Conservation (phyloP, 1,140 invertebrate species). For the Bombus soroeensis region DNA sequence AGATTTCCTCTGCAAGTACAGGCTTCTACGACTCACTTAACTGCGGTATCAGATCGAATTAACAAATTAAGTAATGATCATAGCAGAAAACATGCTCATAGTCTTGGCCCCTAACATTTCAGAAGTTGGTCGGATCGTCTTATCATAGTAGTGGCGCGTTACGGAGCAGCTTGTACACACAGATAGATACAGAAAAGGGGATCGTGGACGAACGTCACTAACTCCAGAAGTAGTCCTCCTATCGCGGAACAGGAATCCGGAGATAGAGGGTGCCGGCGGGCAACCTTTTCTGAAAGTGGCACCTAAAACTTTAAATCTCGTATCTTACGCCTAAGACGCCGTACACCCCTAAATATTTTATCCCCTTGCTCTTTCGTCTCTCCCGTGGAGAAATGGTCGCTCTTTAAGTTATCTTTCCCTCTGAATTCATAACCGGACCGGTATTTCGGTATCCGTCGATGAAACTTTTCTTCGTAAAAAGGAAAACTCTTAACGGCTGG, state of each 20-base stretch:
- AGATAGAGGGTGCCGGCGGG: slow-evolving; percentile 53
- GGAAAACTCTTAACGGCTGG: neutral
- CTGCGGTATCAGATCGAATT: slow-evolving; percentile 14
- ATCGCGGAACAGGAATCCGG: slow-evolving; percentile 41
- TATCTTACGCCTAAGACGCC: slow-evolving; percentile 52
- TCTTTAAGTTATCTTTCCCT: slow-evolving; percentile 49
- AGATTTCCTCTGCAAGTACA: neutral
- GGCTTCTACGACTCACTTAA: too few relatives aligned
- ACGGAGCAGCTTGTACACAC: neutral
- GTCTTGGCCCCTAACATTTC: neutral
- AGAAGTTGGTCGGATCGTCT: neutral
- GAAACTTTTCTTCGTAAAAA: slow-evolving; percentile 30
- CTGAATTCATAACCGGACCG: slow-evolving; percentile 44
- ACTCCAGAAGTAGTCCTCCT: slow-evolving; percentile 46
- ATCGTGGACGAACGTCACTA: slow-evolving; percentile 10
- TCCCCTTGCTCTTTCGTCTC: slow-evolving; percentile 25
- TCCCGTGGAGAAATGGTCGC: neutral
- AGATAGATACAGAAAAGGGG: slow-evolving; percentile 17
- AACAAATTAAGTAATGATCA: slow-evolving; percentile 4
- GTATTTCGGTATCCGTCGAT: slow-evolving; percentile 6
- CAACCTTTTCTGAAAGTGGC: slow-evolving; percentile 51
- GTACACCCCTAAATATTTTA: slow-evolving; percentile 44
- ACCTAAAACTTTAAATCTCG: slow-evolving; percentile 69
- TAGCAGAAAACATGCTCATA: neutral
- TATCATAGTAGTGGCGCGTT: neutral